phyloP scores from a whole-genome alignment of 2,888 invertebrate species.

The Andrena hattorfiana region DNA sequence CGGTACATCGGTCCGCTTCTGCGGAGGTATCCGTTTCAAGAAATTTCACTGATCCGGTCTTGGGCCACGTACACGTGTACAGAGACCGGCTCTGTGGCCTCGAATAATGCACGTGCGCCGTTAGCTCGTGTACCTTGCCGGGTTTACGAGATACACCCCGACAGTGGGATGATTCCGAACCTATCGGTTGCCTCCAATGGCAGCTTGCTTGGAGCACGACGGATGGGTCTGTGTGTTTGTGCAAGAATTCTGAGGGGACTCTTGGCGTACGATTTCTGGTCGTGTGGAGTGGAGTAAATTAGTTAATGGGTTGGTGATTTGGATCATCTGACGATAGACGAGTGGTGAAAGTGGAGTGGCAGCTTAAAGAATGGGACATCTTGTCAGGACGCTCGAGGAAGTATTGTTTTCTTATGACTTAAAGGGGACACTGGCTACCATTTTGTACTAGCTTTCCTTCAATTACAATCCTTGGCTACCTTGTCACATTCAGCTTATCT shows the following conservation, averaged over 20 bases:
- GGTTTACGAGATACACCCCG: neutral
- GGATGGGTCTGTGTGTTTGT: neutral
- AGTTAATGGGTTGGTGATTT: too few species aligned
- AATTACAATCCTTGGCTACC: too few species aligned
- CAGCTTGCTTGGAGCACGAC: neutral
- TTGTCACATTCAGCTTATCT: too few species aligned
- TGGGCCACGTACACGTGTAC: constrained; percentile 11
- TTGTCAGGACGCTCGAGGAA: too few species aligned
- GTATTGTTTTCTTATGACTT: too few species aligned
- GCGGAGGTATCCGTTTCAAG: constrained; percentile 41
- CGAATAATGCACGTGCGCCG: neutral
- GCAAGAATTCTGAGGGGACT: neutral
- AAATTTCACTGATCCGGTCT: constrained; percentile 32
- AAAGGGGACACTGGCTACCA: too few species aligned
- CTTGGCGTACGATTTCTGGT: neutral
- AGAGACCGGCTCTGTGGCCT: neutral
- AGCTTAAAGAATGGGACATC: too few species aligned
- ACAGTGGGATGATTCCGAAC: neutral
- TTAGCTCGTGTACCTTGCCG: neutral
- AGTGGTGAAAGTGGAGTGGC: too few species aligned
- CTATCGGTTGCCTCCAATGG: neutral
- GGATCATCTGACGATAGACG: too few species aligned
- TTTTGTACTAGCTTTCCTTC: too few species aligned
- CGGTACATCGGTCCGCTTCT: constrained; percentile 36
- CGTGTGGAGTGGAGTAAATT: too few species aligned